A percentile compares a stretch with the other conserved stretches of the same genome.
These are phyloP conservation scores for Sebastes minor DNA, from an alignment of 2,797 vertebrate genomes.

Conservation along the genomic window DNA sequence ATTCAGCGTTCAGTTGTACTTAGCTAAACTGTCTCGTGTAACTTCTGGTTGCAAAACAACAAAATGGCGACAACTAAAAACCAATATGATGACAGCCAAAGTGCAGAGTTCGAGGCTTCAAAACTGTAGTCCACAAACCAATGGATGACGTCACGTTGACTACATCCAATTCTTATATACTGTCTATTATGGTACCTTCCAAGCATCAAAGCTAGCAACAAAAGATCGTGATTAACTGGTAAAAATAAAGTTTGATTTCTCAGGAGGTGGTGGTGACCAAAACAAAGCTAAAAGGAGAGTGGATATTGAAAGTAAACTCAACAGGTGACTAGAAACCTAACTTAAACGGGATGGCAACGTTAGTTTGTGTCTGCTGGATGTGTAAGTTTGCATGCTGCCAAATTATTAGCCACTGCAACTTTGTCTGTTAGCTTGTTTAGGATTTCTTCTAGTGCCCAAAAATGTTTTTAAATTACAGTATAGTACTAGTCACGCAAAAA, in stretches of 20 bases:
- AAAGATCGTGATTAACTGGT: background rate
- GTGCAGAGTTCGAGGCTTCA: too few relatives aligned
- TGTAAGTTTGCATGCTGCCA: background rate
- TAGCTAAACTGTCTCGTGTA: background rate
- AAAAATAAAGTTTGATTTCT: background rate
- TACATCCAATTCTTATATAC: rapidly evolving
- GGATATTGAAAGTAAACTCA: background rate
- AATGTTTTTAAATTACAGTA: background rate
- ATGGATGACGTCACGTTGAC: background rate
- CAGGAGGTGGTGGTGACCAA: background rate
- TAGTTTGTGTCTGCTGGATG: background rate
- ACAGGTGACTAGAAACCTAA: background rate
- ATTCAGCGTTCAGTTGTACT: background rate
- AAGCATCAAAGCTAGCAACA: background rate
- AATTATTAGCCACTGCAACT: too few relatives aligned
- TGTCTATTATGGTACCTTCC: background rate
- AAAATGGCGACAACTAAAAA: background rate
- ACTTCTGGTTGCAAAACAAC: background rate
- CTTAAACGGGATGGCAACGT: background rate
- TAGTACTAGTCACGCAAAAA: background rate
- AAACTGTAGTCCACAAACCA: background rate
- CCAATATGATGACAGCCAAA: background rate
- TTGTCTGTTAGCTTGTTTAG: background rate
- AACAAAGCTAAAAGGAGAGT: background rate
- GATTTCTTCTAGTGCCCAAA: background rate